Evolutionary conservation across 1,140 invertebrate genomes (phyloP), one percentile per base, ranked within the genome.

Genomic region (Heterodera schachtii): DNA sequence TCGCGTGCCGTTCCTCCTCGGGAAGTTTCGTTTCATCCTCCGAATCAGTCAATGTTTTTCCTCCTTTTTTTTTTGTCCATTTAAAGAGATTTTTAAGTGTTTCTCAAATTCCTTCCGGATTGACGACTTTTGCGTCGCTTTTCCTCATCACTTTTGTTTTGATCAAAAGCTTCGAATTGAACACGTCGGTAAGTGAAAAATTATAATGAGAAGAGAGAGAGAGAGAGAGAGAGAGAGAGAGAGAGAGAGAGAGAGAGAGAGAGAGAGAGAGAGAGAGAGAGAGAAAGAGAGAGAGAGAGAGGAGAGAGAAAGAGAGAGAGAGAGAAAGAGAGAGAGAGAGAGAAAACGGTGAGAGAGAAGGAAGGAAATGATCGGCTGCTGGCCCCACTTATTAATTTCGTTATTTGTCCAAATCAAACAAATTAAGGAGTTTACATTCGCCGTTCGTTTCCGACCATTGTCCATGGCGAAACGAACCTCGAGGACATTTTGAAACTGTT

Each of bases 61-160:
- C 43, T 46, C 8, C 44, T 3, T 13, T 9, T 52, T 85, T 60
- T n/a, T 31, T 31, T 31, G 31, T 31, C 31, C 31, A 31, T 31
- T 31, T 31, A 31, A 31, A 31, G 31, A 31, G 31, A 31, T 31
- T 31, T 31, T 31, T 31, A 16, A 84, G 83, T 64, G 49, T 73
- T 79, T 67, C 7, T 19, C 31, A 16, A 85, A 84, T 57, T 64
- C 19, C 46, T 67, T 80, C 7, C 73, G 64, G 41, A 76, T 84
- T 21, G 52, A 49, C 3, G 87, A 90, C 66, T 90, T 90, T 80
- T 83, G 85, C 47, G 75, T 81, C 9, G 90, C 90, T 44, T 91
- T 91, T 71, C 91, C 91, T 8, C 91, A 91, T 82, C 91, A 91
- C 83, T 86, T 91, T 41, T 90, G 91, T 43, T 91, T 91, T 82